Base-by-base conservation (phyloP, 2,888 invertebrate species). In the Allygus modestus region DNA sequence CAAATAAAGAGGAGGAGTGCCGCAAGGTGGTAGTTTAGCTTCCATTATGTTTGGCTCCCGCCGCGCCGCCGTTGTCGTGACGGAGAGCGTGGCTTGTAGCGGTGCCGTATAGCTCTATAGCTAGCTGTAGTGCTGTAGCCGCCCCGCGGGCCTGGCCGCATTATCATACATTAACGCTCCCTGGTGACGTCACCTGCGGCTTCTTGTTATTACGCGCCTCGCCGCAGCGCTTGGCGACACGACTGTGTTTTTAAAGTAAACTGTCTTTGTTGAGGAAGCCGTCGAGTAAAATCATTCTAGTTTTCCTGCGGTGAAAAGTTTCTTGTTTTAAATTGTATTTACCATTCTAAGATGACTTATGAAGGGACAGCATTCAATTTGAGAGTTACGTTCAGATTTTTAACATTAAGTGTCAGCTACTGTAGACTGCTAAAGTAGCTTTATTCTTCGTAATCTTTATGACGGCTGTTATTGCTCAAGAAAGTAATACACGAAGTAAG, bases 91-190 rank as follows among this genome's bases (percentile, higher is more conserved):
- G 51, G 51, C n/a, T n/a, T n/a, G n/a, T n/a, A n/a, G 51, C 51
- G 2, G 51, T 17, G 51, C 51, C n/a, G 51, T 51, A n/a, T 15
- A 2, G 51, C n/a, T 5, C 51, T 17, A 15, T 51, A n/a, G 2
- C 51, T 0, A 28, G 54, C 54, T 17, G 58, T 23, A 58, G 58
- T 12, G 65, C 65, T 4, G 65, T 54, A 28, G 65, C 31, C 65
- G 17, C 28, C 28, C 65, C 31, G 65, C 65, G 28, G 65, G 65
- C 65, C 28, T n/a, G 12, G 31, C 31, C 9, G 31, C 65, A 65
- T 65, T 65, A 65, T 28, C 65, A 65, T 65, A 65, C 65, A 65
- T 65, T 65, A 65, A 5, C 65, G 28, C 28, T 31, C 65, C 31
- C 65, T 7, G 5, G 15, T 65, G 65, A 65, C 65, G 65, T 65